Conservation (phyloP, 2,888 invertebrate species). For the Dicycla oo region DNA sequence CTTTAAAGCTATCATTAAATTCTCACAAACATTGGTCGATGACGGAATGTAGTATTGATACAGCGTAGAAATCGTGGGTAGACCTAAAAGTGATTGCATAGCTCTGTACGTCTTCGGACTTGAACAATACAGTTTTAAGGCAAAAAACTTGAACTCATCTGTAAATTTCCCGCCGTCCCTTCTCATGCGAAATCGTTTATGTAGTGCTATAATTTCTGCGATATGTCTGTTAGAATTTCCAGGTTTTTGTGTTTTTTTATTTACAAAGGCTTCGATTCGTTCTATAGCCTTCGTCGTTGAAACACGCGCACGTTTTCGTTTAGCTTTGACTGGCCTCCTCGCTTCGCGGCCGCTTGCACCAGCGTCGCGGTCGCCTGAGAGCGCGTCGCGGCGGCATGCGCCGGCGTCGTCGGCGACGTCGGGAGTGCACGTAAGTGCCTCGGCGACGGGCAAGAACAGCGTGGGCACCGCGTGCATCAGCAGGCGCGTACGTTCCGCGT, state of each 20-base stretch:
- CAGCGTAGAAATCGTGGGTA: conserved; percentile 45
- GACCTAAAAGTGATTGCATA: conserved; percentile 34
- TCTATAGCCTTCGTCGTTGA: not conserved
- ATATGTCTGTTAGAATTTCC: conserved; percentile 12
- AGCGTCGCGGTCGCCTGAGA: not conserved
- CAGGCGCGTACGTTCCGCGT: conserved; percentile 52
- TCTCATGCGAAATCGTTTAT: conserved; percentile 18
- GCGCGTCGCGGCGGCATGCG: not conserved
- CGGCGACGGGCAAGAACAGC: conserved; percentile 47
- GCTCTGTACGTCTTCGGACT: conserved; percentile 49
- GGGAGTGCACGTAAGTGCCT: conserved; percentile 36
- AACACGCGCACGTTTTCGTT: not conserved
- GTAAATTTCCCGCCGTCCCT: conserved; percentile 18
- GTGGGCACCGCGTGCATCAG: conserved; percentile 62
- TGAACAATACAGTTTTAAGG: conserved; percentile 53
- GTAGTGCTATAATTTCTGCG: conserved; percentile 36
- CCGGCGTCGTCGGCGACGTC: conserved; percentile 12
- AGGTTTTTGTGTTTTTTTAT: not conserved
- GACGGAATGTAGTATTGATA: conserved; percentile 37
- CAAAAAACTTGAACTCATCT: conserved; percentile 46
- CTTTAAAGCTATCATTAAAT: conserved; percentile 45
- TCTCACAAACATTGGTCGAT: conserved; percentile 21
- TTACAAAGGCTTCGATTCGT: conserved; percentile 14
- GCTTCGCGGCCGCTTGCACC: not conserved
- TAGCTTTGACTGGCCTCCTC: not conserved